Evolutionary conservation across 2,888 invertebrate species (phyloP), one percentile per base, ranked within the genome.

Genomic region (Dorcus parallelipipedus): DNA sequence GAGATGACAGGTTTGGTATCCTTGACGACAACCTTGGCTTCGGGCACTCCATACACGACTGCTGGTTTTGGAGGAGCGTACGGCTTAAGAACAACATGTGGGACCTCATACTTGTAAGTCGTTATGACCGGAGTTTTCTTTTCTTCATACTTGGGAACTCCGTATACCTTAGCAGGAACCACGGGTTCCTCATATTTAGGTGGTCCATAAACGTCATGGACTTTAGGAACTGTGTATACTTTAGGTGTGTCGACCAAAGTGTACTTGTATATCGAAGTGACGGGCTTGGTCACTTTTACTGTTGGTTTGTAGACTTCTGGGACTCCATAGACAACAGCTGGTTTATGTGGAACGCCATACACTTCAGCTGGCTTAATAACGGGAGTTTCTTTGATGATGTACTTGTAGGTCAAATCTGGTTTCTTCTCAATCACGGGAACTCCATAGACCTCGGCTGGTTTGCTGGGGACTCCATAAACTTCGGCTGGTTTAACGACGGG

Each of bases 321-420:
- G 39, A 52, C 51, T 47, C 56, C 56, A 23, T 56, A 56, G 3
- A 51, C 43, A 2, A 20, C 14, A 3, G 9, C 45, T 14, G 45
- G 45, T 9, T 50, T 23, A 10, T 38, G 17, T 8, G 50, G 38
- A 2, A 50, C 39, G 14, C 39, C 38, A 50, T 50, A 50, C 2
- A 50, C 9, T 8, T 50, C 50, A 33, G 10, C 38, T 38, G 50
- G 50, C 38, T 50, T 50, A 38, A 17, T 9, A 3, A 39, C 23
- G 10, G 33, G 14, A 9, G 33, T 9, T 49, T 23, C 33, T 26
- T 49, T 38, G 38, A 42, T 17, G 42, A 14, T 33, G 26, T 33
- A 33, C 26, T 33, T 33, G 26, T 33, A 33, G 3, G 26, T 33
- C 26, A 33, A 4, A 6, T 33, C 26, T 6, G 26, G 26, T 33